A percentile compares a stretch with the other conserved stretches of the same genome.
Conservation (phyloP, 2,113 vertebrate species). For the Balaenoptera acutorostrata region DNA sequence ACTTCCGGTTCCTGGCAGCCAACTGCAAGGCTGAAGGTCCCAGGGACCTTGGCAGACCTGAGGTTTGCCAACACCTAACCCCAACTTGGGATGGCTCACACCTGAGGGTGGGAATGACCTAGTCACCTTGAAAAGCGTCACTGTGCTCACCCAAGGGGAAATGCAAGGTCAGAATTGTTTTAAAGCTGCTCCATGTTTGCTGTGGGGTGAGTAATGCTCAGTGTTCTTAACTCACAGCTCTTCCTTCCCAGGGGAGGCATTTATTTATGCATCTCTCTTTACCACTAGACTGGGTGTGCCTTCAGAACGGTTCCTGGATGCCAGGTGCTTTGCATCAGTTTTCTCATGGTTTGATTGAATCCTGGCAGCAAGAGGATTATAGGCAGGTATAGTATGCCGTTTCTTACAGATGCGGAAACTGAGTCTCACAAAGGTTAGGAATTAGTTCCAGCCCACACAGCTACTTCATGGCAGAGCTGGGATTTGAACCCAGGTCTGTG, state of each 20-base stretch:
- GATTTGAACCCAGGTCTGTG: background rate
- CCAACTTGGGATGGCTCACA: background rate
- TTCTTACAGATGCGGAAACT: background rate
- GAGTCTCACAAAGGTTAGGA: background rate
- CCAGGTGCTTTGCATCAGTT: fast-evolving
- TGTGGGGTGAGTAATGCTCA: background rate
- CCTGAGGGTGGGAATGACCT: background rate
- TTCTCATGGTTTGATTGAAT: background rate
- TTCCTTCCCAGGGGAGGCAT: background rate
- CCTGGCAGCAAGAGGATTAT: background rate
- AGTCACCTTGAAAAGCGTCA: background rate
- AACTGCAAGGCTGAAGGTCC: background rate
- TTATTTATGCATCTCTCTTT: background rate
- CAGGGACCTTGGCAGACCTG: background rate
- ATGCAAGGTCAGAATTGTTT: background rate
- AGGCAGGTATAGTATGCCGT: background rate
- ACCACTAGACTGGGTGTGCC: background rate
- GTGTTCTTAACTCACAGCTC: background rate
- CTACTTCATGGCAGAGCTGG: background rate
- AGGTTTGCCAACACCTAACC: background rate
- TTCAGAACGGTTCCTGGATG: fast-evolving
- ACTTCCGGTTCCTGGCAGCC: background rate
- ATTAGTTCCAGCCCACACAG: background rate
- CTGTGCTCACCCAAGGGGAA: conserved; percentile 34
- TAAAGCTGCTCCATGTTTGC: background rate